Evolutionary conservation across 2,797 vertebrate genomes (phyloP).

Genomic region (Sylvilagus floridanus): DNA sequence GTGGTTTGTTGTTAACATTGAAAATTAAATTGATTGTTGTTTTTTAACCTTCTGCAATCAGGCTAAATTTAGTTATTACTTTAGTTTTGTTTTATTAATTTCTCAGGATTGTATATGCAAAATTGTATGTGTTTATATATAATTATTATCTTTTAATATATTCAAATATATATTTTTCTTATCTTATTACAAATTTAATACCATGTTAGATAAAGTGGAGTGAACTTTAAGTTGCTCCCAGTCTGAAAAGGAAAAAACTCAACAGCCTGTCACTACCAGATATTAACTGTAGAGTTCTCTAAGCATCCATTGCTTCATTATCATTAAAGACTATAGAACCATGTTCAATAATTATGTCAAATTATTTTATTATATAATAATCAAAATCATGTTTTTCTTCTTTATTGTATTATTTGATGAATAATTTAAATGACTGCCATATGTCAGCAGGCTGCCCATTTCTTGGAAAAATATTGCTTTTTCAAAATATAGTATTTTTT

Average conservation of each 20-base stretch:
- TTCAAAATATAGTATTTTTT: not conserved
- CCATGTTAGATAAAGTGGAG: not conserved
- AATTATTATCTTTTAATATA: not conserved
- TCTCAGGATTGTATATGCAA: not conserved
- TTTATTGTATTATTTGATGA: not conserved
- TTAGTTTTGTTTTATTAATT: not conserved
- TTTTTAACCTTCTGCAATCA: not conserved
- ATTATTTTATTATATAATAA: not conserved
- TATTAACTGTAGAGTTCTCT: not conserved
- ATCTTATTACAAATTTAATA: not conserved
- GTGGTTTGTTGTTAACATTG: not conserved
- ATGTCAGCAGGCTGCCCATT: not conserved
- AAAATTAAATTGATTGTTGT: not conserved
- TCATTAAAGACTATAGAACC: not conserved
- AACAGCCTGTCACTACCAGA: not conserved
- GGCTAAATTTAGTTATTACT: not conserved
- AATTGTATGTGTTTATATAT: not conserved
- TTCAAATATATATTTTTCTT: not conserved
- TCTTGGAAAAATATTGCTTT: not conserved
- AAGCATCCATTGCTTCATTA: not conserved
- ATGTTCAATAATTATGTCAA: not conserved
- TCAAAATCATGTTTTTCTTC: not conserved
- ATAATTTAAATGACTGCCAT: not conserved
- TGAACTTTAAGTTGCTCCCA: not conserved
- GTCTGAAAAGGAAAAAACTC: not conserved